phyloP scores from a whole-genome alignment of 1,140 invertebrate species.

The Armadillidium nasatum region DNA sequence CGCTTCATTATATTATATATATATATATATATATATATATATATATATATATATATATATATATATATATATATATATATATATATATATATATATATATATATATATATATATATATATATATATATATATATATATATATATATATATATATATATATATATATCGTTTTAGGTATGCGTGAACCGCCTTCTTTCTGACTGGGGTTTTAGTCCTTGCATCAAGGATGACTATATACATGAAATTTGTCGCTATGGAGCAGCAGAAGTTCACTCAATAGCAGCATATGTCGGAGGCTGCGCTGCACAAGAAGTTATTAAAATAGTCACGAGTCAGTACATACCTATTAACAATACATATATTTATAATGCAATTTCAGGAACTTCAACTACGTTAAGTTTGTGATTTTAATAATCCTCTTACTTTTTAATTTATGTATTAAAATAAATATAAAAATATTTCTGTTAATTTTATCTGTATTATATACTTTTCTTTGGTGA shows the following conservation, averaged over 20 bases:
- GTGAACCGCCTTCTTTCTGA: constrained; percentile 76
- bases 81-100: too few species aligned
- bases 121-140: too few species aligned
- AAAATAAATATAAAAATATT: too few species aligned
- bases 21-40: too few species aligned
- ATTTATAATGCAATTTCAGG: constrained; percentile 91
- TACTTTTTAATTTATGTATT: too few species aligned
- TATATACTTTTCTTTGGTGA: too few species aligned
- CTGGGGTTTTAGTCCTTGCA: constrained; percentile 66
- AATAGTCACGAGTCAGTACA: constrained; percentile 93
- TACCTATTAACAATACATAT: constrained; percentile 91
- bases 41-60: too few species aligned
- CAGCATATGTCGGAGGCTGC: constrained; percentile 87
- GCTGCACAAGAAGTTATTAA: constrained; percentile 96
- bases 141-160: background rate
- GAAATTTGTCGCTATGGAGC: constrained; percentile 92
- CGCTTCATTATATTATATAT: too few species aligned
- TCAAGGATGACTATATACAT: constrained; percentile 90
- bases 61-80: too few species aligned
- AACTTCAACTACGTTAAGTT: constrained; percentile 64
- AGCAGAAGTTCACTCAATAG: constrained; percentile 89
- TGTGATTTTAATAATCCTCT: constrained; percentile 47
- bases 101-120: too few species aligned
- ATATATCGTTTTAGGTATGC: constrained; percentile 56
- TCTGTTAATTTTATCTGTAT: too few species aligned